Base-by-base conservation (phyloP, 1,140 invertebrate genomes). In the Drosophila lacteicornis region DNA sequence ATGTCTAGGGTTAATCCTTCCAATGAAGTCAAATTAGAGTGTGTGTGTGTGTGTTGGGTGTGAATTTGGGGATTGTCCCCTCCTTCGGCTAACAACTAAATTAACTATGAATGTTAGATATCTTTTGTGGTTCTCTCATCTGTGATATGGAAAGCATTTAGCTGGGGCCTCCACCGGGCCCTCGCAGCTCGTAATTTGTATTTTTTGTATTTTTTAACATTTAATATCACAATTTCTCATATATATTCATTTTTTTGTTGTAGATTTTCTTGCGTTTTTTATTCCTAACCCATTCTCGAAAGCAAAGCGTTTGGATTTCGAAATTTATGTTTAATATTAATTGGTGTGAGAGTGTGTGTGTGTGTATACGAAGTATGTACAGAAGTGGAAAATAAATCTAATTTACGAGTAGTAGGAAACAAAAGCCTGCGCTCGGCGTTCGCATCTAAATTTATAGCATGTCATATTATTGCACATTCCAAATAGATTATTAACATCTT, bases 101-200 rank as follows among this genome's bases (percentile, higher is more conserved):
- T 88, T 85, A 85, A 90, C 85, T 85, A 90, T 81, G 79, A 84
- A 87, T 90, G 69, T 85, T 84, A 79, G 71, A 87, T 88, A 75
- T 79, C 62, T 65, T 85, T 84, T 90, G 78, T 82, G 85, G 77
- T 80, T 88, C 75, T 69, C 56, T 77, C 66, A 74, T 68, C 75
- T 77, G 81, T 90, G 85, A 90, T 90, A 90, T 90, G 85, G 85
- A 90, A 90, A 90, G 82, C 85, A 90, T 74, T 81, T 84, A 79
- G 69, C 75, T 22, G 66, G 36, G 38, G 30, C 69, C 66, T 71
- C 66, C 55, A 45, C 30, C 30, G 61, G 62, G 22, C 42, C 68
- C 43, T 40, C 33, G 58, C 61, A 68, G 56, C 22, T 47, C 33
- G 47, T 75, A 68, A 68, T 79, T 66, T 73, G 38, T 79, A 65